These are phyloP conservation scores for Nothoprocta pentlandii DNA, from an alignment of 2,113 vertebrate species.

Conservation along the genomic window DNA sequence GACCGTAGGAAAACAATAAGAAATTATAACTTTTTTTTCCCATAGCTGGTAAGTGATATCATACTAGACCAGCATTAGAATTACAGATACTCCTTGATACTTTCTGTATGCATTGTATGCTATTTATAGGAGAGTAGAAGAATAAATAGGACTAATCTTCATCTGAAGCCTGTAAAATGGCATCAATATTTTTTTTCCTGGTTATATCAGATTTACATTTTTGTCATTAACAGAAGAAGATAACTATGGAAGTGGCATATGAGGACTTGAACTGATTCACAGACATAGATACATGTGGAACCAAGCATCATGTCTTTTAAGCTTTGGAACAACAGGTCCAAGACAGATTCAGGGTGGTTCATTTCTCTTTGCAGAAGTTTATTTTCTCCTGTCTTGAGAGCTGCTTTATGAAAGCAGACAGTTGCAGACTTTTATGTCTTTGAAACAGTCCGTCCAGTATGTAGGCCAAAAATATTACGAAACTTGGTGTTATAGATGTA, in stretches of 20 bases:
- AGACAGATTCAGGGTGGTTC: neutral
- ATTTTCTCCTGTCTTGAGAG: neutral
- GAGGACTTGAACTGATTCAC: neutral
- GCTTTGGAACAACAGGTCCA: neutral
- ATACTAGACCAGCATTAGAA: neutral
- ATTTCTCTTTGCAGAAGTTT: neutral
- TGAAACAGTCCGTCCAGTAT: neutral
- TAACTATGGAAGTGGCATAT: neutral
- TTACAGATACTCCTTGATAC: neutral
- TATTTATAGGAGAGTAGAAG: neutral
- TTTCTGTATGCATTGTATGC: neutral
- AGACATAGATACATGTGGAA: neutral
- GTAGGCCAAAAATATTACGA: neutral
- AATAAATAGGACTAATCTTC: neutral
- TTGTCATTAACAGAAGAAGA: neutral
- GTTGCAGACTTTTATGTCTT: neutral
- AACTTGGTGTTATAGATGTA: neutral
- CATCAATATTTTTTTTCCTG: neutral
- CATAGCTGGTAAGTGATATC: fast-evolving
- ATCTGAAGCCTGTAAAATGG: neutral
- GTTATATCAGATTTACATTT: neutral
- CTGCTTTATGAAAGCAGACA: neutral
- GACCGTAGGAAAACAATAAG: neutral
- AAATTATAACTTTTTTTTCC: neutral
- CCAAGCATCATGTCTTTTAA: neutral